A percentile compares a stretch with the other conserved stretches of the same genome.
Conservation (phyloP, 2,888 invertebrate species). For the Endomychus coccineus region DNA sequence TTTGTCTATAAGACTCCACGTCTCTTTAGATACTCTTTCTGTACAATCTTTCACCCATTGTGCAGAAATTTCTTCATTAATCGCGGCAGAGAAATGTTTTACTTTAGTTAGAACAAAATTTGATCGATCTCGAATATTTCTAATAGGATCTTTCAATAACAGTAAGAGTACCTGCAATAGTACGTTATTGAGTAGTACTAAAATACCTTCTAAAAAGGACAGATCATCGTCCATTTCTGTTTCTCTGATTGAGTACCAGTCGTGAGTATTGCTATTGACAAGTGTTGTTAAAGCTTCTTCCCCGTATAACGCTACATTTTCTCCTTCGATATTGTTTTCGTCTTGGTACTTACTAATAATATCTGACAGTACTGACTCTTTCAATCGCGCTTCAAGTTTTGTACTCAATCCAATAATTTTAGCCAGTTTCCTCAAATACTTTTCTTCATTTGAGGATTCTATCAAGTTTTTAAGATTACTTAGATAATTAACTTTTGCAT, state of each 20-base stretch:
- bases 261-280: conserved; percentile 19
- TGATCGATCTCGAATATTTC: conserved; percentile 33
- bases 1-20: conserved; percentile 4
- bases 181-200: conserved; percentile 28
- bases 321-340: conserved; percentile 25
- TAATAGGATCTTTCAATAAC: conserved; percentile 32
- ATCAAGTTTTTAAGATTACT: conserved; percentile 23
- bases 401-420: conserved; percentile 16
- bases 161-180: conserved; percentile 29
- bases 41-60: conserved; percentile 25
- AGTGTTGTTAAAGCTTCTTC: conserved; percentile 35
- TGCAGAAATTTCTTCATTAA: conserved; percentile 28
- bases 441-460: conserved; percentile 16
- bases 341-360: conserved; percentile 22
- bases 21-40: not conserved
- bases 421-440: conserved; percentile 13
- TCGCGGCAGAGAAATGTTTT: conserved; percentile 23
- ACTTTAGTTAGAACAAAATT: conserved; percentile 30
- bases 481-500: conserved; percentile 4
- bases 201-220: conserved; percentile 33
- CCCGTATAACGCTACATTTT: conserved; percentile 31
- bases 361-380: conserved; percentile 15
- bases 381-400: conserved; percentile 7
- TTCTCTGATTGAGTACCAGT: conserved; percentile 19
- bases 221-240: conserved; percentile 17